Evolutionary conservation across 2,113 vertebrate species (phyloP), one percentile per base, ranked within the genome.

Genomic region (Chionodraco myersi): DNA sequence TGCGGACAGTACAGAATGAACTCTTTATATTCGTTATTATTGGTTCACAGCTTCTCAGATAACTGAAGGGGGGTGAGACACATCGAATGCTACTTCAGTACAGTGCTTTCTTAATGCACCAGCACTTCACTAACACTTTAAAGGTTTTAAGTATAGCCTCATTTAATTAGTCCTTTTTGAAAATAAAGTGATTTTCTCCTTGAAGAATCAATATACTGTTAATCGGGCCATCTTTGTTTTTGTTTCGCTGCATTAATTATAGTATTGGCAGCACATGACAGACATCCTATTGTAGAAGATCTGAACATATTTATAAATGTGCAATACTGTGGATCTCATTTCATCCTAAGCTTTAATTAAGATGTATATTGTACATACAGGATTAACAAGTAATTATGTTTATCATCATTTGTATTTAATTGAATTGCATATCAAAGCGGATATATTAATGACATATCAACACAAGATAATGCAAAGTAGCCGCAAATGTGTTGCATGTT

Each of bases 131-230:
- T 4, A 34, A 56, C 30, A 56, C 75, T 71, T 49, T 13, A 44
- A 59, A 30, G 49, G n/a, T 53, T 57, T 56, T 30, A 67, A 72
- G 57, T 71, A 30, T 4, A 23, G 16, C 44, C 47, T 72, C 62
- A 49, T 72, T 54, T 21, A 57, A 1, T 61, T 52, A 72, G 51
- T 68, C 66, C 34, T 52, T 26, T 52, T 62, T 69, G 15, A 66
- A 41, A 57, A 48, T 64, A 13, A 59, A 64, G 21, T 69, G 18
- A 73, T 45, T 67, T 80, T 44, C 36, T 65, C 52, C 70, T 69
- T 54, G 30, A 82, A 66, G 21, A 36, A 58, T 71, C 60, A 61
- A 65, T 74, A 58, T 34, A 16, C 49, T 53, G 11, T 58, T 82
- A 83, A 77, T 74, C 0, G 1, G 23, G 23, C 48, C 73, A 73